Evolutionary conservation across 2,888 invertebrate species (phyloP), one percentile per base, ranked within the genome.

Genomic region (Euphydryas editha): DNA sequence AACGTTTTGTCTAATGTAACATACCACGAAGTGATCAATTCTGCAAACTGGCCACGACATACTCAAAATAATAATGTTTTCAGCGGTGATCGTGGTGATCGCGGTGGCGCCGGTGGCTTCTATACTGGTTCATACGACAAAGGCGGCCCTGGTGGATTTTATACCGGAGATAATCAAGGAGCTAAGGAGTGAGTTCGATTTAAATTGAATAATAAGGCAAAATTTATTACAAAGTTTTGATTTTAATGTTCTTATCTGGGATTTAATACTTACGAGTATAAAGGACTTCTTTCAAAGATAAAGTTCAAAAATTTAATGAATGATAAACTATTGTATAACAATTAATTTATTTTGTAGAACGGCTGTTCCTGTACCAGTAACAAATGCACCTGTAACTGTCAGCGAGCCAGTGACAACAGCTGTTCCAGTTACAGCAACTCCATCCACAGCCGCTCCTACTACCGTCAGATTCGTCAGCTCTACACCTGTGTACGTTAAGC

Each of bases 91-190:
- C 73, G 72, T 13, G 77, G 76, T 10, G 76, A 73, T 65, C 72
- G 73, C 8, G 76, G 76, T 2, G 59, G 69, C 7, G 73, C 75
- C 42, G 76, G 75, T 3, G 90, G 90, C 3, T 85, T 73, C 61
- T 79, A 80, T 74, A 70, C 70, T 11, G 79, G 79, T 17, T 75
- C 74, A 7, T 71, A 64, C 0, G 65, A 71, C 51, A 72, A 63
- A 1, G 72, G 68, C 13, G 65, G 30, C 21, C 57, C 63, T 2
- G 76, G 75, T 15, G 90, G 73, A 10, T 62, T 58, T 0, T 73
- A 73, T 58, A 64, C 68, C 8, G 73, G 73, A 17, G 73, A 70
- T 13, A 59, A 60, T 37, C 62, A 59, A 54, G 51, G 37, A 4
- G 46, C 11, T 37, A 47, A 24, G 6, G 59, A 49, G 59, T 67